These are phyloP conservation scores for Camptogramma bilineatum DNA, from an alignment of 2,888 invertebrate species.

Conservation along the genomic window DNA sequence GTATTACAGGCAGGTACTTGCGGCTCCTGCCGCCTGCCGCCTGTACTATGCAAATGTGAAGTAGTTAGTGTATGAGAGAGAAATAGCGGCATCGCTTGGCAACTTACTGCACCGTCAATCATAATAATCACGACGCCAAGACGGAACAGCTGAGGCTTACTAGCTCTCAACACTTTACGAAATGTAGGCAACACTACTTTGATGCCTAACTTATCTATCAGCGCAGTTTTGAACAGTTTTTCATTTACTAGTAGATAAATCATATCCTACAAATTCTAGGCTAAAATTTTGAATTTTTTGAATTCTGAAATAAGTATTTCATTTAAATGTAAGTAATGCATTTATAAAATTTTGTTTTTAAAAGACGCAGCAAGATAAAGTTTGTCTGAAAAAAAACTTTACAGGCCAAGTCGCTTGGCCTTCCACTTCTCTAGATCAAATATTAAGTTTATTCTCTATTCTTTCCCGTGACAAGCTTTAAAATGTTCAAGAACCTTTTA, in stretches of 20 bases:
- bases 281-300: too few relatives aligned
- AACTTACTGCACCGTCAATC: slow-evolving; percentile 71
- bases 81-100: slow-evolving; percentile 70
- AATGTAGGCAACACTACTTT: slow-evolving; percentile 14
- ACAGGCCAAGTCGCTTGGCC: too few relatives aligned
- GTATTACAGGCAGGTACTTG: slow-evolving; percentile 54
- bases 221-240: not conserved
- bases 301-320: too few relatives aligned
- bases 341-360: too few relatives aligned
- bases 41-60: slow-evolving; percentile 76
- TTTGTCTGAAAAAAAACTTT: too few relatives aligned
- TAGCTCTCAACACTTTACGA: slow-evolving; percentile 26
- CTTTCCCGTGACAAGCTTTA: slow-evolving; percentile 27
- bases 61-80: slow-evolving; percentile 70
- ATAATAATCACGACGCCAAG: slow-evolving; percentile 62
- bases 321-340: too few relatives aligned
- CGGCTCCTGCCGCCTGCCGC: slow-evolving; percentile 54
- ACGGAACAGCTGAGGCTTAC: slow-evolving; percentile 59
- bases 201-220: not conserved
- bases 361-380: too few relatives aligned
- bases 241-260: too few relatives aligned
- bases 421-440: not conserved
- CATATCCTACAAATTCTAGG: too few relatives aligned
- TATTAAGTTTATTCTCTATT: slow-evolving; percentile 9
- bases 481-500: slow-evolving; percentile 45